Evolutionary conservation across 2,797 vertebrate species (phyloP).

Genomic region (Paguma larvata): DNA sequence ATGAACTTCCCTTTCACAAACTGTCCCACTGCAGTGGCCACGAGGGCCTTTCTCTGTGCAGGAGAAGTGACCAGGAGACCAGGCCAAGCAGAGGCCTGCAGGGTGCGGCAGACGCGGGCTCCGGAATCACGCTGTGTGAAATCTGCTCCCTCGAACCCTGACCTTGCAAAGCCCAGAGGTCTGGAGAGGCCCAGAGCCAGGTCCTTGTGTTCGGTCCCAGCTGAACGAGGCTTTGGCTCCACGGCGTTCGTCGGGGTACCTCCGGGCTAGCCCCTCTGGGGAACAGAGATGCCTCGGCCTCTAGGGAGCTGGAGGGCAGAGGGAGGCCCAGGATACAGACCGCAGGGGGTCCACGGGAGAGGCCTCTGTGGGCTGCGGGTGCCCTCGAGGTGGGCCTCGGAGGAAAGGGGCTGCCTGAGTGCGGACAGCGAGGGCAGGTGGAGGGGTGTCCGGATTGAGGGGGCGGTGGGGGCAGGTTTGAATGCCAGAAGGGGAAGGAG

Average conservation of each 20-base stretch:
- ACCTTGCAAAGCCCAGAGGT: not conserved
- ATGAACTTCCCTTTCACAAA: not conserved
- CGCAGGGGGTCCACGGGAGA: not conserved
- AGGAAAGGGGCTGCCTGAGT: not conserved
- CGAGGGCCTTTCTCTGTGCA: not conserved
- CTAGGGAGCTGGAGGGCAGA: not conserved
- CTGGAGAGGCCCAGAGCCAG: not conserved
- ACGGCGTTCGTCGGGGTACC: accelerated
- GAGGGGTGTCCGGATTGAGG: not conserved
- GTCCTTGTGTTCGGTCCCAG: not conserved
- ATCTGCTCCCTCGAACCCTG: not conserved
- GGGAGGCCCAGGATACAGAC: not conserved
- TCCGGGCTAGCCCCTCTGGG: not conserved
- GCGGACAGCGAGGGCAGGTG: not conserved
- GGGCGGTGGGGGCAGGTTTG: not conserved
- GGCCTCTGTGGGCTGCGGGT: not conserved
- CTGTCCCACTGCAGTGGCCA: not conserved
- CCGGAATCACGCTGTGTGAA: not conserved
- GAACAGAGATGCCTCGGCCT: not conserved
- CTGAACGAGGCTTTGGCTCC: not conserved
- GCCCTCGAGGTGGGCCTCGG: not conserved
- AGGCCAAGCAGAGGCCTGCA: not conserved
- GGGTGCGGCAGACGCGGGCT: not conserved
- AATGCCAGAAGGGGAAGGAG: not conserved
- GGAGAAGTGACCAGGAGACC: not conserved